These are phyloP conservation scores for Emydura subglobosa DNA, from an alignment of 2,113 vertebrate species.

Conservation along the genomic window DNA sequence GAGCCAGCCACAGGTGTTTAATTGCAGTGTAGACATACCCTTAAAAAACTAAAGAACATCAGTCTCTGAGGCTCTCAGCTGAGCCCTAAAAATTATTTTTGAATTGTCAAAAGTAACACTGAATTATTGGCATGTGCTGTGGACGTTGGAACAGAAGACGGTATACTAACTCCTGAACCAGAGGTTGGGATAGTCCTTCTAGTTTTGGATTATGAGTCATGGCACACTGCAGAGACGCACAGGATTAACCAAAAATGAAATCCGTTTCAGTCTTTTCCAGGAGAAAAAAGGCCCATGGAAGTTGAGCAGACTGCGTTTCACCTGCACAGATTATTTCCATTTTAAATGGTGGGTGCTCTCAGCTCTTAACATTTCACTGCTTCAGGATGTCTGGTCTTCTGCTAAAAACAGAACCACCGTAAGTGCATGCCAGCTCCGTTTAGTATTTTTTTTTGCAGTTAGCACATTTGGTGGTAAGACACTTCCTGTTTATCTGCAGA, in stretches of 20 bases:
- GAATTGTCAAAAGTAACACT: neutral
- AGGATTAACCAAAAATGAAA: neutral
- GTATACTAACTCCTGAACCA: neutral
- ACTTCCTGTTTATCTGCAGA: conserved; percentile 35
- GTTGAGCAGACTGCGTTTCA: neutral
- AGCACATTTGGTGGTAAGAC: neutral
- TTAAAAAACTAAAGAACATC: neutral
- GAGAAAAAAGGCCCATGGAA: neutral
- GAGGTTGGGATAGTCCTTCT: neutral
- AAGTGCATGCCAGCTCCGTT: neutral
- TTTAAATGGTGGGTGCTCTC: neutral
- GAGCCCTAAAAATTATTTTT: neutral
- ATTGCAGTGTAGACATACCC: neutral
- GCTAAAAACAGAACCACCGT: neutral
- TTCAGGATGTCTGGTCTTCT: neutral
- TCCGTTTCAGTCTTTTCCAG: neutral
- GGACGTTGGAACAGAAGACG: neutral
- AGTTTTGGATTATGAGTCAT: neutral
- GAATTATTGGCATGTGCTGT: fast-evolving
- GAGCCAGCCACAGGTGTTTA: neutral
- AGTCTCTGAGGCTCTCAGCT: neutral
- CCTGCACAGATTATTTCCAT: neutral
- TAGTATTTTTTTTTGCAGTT: neutral
- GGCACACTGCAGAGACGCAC: neutral
- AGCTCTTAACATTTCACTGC: neutral